phyloP scores from a whole-genome alignment of 1,140 invertebrate genomes.

The Pectinophora gossypiella region DNA sequence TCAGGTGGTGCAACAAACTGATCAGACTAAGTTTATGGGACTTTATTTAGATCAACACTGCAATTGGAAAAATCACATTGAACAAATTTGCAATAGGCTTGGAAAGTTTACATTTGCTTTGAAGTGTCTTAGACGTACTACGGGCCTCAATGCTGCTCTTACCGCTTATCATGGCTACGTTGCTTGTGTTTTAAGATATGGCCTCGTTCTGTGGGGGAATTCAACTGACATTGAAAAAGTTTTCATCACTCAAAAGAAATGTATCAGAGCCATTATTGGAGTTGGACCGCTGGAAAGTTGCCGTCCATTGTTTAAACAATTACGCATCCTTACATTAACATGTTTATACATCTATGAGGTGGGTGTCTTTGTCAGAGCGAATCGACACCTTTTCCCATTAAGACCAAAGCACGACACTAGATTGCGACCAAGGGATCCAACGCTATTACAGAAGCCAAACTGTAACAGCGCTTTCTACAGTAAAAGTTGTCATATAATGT shows the following conservation, averaged over 20 bases:
- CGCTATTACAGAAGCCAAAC: too few species aligned
- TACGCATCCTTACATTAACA: too few species aligned
- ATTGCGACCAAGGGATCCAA: too few species aligned
- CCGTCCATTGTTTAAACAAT: not conserved
- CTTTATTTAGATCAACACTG: not conserved
- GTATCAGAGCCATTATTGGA: not conserved
- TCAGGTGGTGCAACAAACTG: too few species aligned
- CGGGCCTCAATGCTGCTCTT: not conserved
- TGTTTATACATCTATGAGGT: too few species aligned
- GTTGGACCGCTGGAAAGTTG: not conserved
- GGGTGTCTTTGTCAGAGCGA: too few species aligned
- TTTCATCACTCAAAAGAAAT: constrained; percentile 3
- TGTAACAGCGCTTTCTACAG: too few species aligned
- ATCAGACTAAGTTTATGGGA: not conserved
- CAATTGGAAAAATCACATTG: not conserved
- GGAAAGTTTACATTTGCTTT: not conserved
- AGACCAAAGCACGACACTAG: too few species aligned
- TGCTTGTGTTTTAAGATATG: not conserved
- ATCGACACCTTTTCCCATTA: too few species aligned
- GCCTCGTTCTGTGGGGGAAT: not conserved
- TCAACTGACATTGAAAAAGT: not conserved
- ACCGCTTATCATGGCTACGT: constrained; percentile 2
- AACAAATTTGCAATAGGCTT: not conserved
- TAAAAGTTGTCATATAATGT: too few species aligned
- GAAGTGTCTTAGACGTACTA: not conserved